A percentile compares a stretch with the other conserved stretches of the same genome.
phyloP scores from a whole-genome alignment of 2,113 vertebrate species.

The Meriones unguiculatus region DNA sequence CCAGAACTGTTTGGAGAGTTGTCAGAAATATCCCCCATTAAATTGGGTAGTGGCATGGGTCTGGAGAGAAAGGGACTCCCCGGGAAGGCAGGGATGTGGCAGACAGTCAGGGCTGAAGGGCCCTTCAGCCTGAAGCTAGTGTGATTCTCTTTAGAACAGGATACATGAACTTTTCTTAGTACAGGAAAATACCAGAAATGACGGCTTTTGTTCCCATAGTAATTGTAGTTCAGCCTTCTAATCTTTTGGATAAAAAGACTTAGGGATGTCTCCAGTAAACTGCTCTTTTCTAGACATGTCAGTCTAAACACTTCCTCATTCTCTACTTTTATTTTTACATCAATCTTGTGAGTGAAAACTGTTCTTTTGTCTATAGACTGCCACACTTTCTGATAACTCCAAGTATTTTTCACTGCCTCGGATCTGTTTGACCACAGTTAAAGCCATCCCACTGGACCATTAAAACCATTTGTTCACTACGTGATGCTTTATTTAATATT shows the following conservation, averaged over 20 bases:
- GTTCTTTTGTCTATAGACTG: neutral
- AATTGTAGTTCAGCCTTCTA: neutral
- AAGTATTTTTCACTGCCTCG: neutral
- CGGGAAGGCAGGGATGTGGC: slow-evolving; percentile 60
- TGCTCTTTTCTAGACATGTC: slow-evolving; percentile 51
- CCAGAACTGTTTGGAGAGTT: slow-evolving; percentile 37
- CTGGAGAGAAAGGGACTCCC: slow-evolving; percentile 71
- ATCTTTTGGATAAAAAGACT: neutral
- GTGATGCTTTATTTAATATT: neutral
- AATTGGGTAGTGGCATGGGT: slow-evolving; percentile 76
- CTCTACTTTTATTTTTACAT: slow-evolving; percentile 48
- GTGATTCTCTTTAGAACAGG: neutral
- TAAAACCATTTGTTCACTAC: neutral
- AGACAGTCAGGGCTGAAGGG: slow-evolving; percentile 5
- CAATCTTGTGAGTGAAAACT: neutral
- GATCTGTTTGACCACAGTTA: neutral
- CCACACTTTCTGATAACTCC: neutral
- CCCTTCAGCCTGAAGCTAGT: slow-evolving; percentile 67
- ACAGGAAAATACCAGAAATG: slow-evolving; percentile 70
- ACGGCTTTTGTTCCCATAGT: neutral
- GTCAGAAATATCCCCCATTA: slow-evolving; percentile 71
- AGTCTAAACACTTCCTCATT: neutral
- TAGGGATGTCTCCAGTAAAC: neutral
- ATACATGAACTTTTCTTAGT: neutral
- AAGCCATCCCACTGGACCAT: neutral